Evolutionary conservation across 1,140 invertebrate species (phyloP), one percentile per base, ranked within the genome.

Genomic region (Cydia pomonella): DNA sequence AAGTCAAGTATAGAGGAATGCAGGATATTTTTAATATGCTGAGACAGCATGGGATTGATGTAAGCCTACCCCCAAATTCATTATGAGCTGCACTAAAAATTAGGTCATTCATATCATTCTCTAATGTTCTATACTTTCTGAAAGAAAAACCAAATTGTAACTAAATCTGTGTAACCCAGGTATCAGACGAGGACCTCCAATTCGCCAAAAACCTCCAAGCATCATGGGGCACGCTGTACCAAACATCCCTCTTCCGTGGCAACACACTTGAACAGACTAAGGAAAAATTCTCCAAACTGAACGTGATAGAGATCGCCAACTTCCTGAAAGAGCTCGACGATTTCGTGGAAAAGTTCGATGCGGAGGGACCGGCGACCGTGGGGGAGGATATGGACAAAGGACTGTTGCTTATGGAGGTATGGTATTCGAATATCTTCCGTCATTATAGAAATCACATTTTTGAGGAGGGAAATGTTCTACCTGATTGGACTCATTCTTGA

Each of bases 251-350:
- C 12, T 96, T 95, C 86, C 93, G 96, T 75, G 93, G 94, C 13
- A 95, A 94, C 66, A 96, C 95, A 7, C 87, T 97, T 50, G 95
- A 97, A 79, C 94, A 94, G 74, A 96, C 96, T 7, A 96, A 95
- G 81, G 95, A 96, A 38, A 95, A 96, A 82, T 99, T 98, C 89
- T 96, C 96, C 18, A 95, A 96, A 78, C 91, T 97, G 80, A 97
- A 96, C 33, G 86, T 95, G 27, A 88, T 94, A 0, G 95, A 97
- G 88, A 97, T 98, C 78, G 90, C 94, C 16, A 94, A 95, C 12
- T 98, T 98, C 93, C 91, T 94, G 25, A 87, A 92, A 13, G 94
- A 96, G 80, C 87, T 97, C 29, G 90, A 92, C 9, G 92, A 94
- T 0, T 98, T 98, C 87, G 93, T 96, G 0, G 94, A 95, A 76